Evolutionary conservation across 2,113 vertebrate genomes (phyloP), one percentile per base, ranked within the genome.

Genomic region (Pelvicachromis taeniatus): DNA sequence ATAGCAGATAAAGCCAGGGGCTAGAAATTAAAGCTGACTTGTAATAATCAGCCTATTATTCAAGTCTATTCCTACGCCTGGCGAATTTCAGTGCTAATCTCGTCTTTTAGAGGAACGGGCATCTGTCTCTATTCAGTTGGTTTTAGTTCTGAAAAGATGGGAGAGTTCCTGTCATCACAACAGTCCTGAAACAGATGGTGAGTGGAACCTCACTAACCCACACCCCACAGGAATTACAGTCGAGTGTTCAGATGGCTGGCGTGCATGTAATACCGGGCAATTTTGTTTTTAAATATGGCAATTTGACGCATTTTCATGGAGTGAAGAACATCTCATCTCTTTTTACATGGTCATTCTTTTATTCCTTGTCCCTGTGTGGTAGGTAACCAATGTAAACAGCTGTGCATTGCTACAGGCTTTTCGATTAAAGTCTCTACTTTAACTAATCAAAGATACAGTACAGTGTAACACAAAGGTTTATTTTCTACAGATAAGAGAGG

Each of bases 171-270:
- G 83, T 73, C 78, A 83, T 87, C 77, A 56, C 33, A 78, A 75
- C 68, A 78, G 79, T 63, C 79, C 58, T 83, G 73, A 89, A 88
- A 84, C 92, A 92, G 91, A 93, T 93, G 91, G 85, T 33, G 84
- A 82, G 84, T 35, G 65, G 83, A 86, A 68, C 87, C 84, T 83
- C 19, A 63, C 68, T 79, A 87, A 80, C 83, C 77, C 61, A 56
- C 77, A 85, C 61, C 90, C 85, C 88, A 31, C 5, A 90, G 92
- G 91, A 88, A 53, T 89, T 54, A 68, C 68, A 63, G 85, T 33
- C 12, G 77, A 86, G 70, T 80, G 55, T 86, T 88, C 82, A 85
- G 86, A 81, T 58, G 77, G 53, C 59, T 87, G 88, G 33, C 79
- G 48, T 63, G 33, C 85, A 45, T 61, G 55, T 86, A 63, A 73